Evolutionary conservation across 2,888 invertebrate genomes (phyloP), one percentile per base, ranked within the genome.

Genomic region (Standfussiana lucernea): DNA sequence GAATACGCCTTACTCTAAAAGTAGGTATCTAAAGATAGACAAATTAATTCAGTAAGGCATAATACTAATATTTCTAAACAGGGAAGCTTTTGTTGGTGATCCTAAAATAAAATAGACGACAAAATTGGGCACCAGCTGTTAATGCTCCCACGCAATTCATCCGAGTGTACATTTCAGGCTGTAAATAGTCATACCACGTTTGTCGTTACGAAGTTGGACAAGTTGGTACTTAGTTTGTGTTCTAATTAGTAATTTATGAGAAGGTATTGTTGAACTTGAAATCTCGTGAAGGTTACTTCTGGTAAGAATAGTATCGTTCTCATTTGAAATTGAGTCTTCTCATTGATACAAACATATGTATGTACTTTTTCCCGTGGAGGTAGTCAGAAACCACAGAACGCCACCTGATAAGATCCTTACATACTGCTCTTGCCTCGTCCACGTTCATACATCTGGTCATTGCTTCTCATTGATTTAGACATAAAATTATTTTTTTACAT

Each of bases 111-210:
- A 77, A 56, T 61, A 67, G 32, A 69, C 42, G 61, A 62, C 66
- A 53, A 70, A 77, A 62, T 69, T 74, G 35, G 24, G 67, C 61
- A 64, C 66, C 86, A 77, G 79, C 75, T 85, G 83, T 59, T 35
- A 1, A 66, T 67, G 28, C 72, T 85, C 86, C 80, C 76, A 86
- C 86, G 76, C 68, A 80, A 78, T 71, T 73, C 75, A 35, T 62
- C 53, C 50, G 64, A 66, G 74, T 85, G 71, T 76, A 66, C n/a
- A 68, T 84, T 85, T 77, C 71, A 67, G 28, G 56, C 32, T 45
- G 62, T 69, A 28, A 72, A 77, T 65, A 75, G 75, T 69, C 42
- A 53, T 62, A 75, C 37, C 72, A 64, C 42, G 15, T 65, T 56
- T 72, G 32, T 73, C 15, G 45, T 79, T 47, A 65, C 35, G 59